Base-by-base conservation (phyloP, 2,797 vertebrate genomes). In the Acrossocheilus wenchowensis region DNA sequence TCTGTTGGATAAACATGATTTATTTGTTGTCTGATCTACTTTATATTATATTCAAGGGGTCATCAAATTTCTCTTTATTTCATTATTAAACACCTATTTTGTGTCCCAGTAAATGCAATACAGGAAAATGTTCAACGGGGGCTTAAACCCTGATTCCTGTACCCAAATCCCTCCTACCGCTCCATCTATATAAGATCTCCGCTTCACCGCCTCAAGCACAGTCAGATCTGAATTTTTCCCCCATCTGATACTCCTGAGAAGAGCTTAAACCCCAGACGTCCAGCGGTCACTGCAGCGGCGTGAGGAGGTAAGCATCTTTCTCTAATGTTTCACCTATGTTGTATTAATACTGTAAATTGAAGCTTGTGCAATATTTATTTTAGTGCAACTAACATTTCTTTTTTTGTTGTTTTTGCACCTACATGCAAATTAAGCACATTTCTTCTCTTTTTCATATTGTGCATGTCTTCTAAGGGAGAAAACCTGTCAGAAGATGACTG, bases 401-500 rank as follows among this genome's bases (percentile, higher is more conserved):
- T 17, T 54, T 45, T 3, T 11, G 2, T 1, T 57, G 2, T 57
- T 57, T 23, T 57, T 57, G 21, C 54, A 23, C 19, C 19, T 57
- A 9, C 52, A 9, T 54, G 4, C 9, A 30, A 41, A 52, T 3
- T 7, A 15, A 60, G 9, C 26, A n/a, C 2, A 36, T 14, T 36
- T 23, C 15, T 50, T 52, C 39, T 23, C 34, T 52, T 50, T 19
- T 48, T 69, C 43, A 34, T 71, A 30, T 26, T 11, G 19, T 8
- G 14, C 2, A 7, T 64, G 11, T 64, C 5, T 83, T 64, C 23
- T 54, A 39, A 78, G 26, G 54, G 4, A 69, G 48, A 66, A 60
- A 34, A 15, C 7, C 15, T 77, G 83, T 14, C 45, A 5, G 23
- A 88, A 78, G 48, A 87, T 89, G 84, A 81, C 86, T 54, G 41